These are phyloP conservation scores for Morinoia aosen DNA, from an alignment of 2,888 invertebrate species.

Conservation along the genomic window DNA sequence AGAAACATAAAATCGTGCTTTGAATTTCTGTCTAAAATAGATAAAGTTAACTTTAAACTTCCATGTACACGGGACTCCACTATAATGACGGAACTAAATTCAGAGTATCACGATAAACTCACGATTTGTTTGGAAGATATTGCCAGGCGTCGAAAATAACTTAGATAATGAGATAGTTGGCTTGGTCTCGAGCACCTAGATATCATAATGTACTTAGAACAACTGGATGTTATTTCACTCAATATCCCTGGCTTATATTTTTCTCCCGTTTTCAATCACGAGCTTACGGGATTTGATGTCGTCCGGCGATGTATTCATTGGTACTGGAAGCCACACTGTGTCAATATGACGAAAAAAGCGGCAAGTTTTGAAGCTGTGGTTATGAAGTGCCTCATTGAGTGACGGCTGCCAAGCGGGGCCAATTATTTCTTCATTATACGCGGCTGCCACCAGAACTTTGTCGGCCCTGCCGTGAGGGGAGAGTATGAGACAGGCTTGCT, in stretches of 20 bases:
- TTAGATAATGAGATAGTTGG: neutral
- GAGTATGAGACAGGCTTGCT: neutral
- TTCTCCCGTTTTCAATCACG: neutral
- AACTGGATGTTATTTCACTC: neutral
- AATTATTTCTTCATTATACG: conserved; percentile 47
- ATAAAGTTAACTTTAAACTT: neutral
- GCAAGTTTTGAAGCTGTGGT: neutral
- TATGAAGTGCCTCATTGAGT: conserved; percentile 37
- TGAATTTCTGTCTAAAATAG: too few species aligned
- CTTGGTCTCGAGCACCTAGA: neutral
- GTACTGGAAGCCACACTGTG: neutral
- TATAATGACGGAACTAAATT: neutral
- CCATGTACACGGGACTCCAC: neutral
- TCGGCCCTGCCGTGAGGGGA: neutral
- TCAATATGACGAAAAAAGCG: neutral
- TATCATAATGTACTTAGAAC: neutral
- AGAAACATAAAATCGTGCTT: too few species aligned
- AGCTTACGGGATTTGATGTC: neutral
- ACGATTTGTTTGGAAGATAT: neutral
- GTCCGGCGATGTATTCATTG: neutral
- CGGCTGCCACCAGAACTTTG: conserved; percentile 38
- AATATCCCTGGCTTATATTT: neutral
- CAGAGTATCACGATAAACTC: neutral
- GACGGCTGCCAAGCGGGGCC: neutral
- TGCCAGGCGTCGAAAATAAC: too few species aligned